These are phyloP conservation scores for Zoanthus gigantus DNA, from an alignment of 92 coral and sea anemone species.

Conservation along the genomic window DNA sequence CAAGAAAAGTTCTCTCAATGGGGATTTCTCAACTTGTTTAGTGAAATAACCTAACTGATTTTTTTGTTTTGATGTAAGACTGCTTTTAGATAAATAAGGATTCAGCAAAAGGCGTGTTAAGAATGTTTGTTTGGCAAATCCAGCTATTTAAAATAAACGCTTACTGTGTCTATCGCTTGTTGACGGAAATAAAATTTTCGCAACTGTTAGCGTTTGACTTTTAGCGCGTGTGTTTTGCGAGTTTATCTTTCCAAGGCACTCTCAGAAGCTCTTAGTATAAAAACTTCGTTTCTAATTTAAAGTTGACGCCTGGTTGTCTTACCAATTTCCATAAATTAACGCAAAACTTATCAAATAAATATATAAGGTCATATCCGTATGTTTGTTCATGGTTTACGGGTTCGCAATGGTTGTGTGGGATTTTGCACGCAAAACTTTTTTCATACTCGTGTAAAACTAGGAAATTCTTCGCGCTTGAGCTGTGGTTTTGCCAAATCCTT, in stretches of 20 bases:
- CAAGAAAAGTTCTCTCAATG: too few species aligned
- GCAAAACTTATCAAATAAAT: constrained; percentile 23
- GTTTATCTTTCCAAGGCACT: neutral
- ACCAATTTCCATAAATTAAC: constrained; percentile 35
- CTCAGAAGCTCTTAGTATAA: neutral
- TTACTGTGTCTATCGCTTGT: neutral
- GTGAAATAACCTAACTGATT: too few species aligned
- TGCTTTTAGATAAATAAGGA: too few species aligned
- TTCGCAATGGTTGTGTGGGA: neutral
- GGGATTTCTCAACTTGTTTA: too few species aligned
- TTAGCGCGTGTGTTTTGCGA: neutral
- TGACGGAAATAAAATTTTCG: neutral
- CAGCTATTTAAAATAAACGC: neutral
- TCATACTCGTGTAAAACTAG: neutral
- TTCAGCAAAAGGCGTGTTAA: too few species aligned
- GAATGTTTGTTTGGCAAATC: too few species aligned
- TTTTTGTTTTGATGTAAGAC: too few species aligned
- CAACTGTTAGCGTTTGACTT: neutral
- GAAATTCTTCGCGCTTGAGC: neutral
- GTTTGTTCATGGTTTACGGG: neutral
- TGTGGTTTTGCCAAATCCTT: neutral
- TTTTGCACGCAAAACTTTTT: constrained; percentile 28
- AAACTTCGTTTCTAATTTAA: neutral
- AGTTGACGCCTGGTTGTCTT: constrained; percentile 30
- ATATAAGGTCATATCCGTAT: constrained; percentile 32